A percentile compares a stretch with the other conserved stretches of the same genome.
These are phyloP conservation scores for Stenodera caucasica DNA, from an alignment of 2,888 invertebrate genomes.

Conservation along the genomic window DNA sequence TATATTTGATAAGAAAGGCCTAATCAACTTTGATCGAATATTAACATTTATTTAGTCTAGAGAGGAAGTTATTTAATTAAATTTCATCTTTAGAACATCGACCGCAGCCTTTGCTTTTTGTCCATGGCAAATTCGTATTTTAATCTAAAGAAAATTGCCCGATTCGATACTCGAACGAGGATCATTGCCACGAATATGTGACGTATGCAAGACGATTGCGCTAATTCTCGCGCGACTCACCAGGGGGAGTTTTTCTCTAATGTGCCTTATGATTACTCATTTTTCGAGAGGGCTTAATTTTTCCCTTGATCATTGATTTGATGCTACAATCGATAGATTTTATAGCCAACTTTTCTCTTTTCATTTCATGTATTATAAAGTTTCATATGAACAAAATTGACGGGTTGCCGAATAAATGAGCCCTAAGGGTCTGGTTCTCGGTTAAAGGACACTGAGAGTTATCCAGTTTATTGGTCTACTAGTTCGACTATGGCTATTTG, in stretches of 20 bases:
- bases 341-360: no score
- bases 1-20: constrained; percentile 25
- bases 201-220: no score
- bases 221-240: no score
- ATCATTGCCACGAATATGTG: no score
- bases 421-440: neutral
- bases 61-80: constrained; percentile 40
- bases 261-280: no score
- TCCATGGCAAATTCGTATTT: neutral
- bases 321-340: no score
- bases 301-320: no score
- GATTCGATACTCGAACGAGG: no score
- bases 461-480: constrained; percentile 28
- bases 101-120: constrained; percentile 19
- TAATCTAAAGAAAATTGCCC: no score
- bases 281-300: no score
- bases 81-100: constrained; percentile 29
- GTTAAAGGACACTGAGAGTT: constrained; percentile 1
- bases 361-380: neutral
- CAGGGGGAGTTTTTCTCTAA: no score
- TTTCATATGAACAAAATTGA: neutral
- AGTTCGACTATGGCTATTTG: constrained; percentile 32
- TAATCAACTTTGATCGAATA: constrained; percentile 38
- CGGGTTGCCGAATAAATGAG: neutral
- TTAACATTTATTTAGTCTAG: constrained; percentile 37